phyloP scores from a whole-genome alignment of 2,113 vertebrate genomes.

The Patagioenas fasciata region DNA sequence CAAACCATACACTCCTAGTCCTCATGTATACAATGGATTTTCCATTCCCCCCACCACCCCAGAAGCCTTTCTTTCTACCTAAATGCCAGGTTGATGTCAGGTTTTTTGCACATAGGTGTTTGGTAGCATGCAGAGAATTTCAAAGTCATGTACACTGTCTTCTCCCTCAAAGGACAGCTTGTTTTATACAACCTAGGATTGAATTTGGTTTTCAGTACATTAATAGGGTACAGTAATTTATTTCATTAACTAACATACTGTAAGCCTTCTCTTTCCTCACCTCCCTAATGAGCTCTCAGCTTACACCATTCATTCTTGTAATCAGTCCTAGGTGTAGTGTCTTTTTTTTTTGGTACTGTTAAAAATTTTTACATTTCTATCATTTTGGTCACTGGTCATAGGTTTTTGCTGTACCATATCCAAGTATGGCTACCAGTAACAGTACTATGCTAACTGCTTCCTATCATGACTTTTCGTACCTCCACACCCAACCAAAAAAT shows the following conservation, averaged over 20 bases:
- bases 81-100: neutral
- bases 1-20: neutral
- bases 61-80: neutral
- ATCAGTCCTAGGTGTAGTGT: neutral
- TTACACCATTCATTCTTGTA: neutral
- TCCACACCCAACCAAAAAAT: neutral
- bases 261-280: neutral
- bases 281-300: neutral
- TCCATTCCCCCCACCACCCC: neutral
- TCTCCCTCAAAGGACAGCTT: neutral
- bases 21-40: neutral
- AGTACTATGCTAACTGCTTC: neutral
- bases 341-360: neutral
- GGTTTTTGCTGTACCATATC: neutral
- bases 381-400: neutral
- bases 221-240: neutral
- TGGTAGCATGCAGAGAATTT: neutral
- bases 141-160: neutral
- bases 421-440: neutral
- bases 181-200: neutral
- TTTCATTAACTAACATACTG: neutral
- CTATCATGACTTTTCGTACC: neutral
- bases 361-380: neutral
- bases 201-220: neutral
- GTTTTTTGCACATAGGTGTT: neutral